Base-by-base conservation (phyloP, 2,113 vertebrate species). In the Cariama cristata region DNA sequence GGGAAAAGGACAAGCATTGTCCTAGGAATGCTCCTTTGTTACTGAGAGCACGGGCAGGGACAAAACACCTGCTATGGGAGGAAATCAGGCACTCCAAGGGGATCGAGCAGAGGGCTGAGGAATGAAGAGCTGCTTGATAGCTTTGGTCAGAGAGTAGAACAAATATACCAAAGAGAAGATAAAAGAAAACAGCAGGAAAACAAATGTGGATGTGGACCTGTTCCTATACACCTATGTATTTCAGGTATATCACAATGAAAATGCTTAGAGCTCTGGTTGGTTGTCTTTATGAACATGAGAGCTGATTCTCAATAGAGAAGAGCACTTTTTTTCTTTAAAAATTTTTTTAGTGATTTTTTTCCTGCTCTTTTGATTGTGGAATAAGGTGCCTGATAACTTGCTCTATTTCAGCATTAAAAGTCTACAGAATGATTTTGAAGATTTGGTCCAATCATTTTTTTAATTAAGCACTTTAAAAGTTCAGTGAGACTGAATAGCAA, bases 391-490 rank as follows among this genome's bases (percentile, higher is more conserved):
- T 56, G 42, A 14, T 72, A 84, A 74, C 68, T 92, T 84, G 16
- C n/a, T 64, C 33, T 88, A 11, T 60, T 87, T 72, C 44, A 93
- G 45, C 58, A 71, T 68, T 90, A 42, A 87, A 94, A 68, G 79
- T 79, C 79, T 92, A 17, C 40, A 74, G 81, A 89, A 42, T 40
- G 28, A 86, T 91, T 97, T 44, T 56, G 33, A 95, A 95, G 77
- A 90, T 90, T 94, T 66, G 55, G 66, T 74, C 81, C 76, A 87
- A 85, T 92, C 40, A 77, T 97, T 79, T 77, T 95, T 96, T 95
- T 84, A 94, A 96, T 95, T 79, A 94, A 94, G 63, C 79, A 74
- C 72, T 97, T 97, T 59, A 64, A 74, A 96, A 93, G 92, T 95
- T 97, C 77, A 56, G 33, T 45, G 80, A 85, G 58, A 75, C 81